Conservation (phyloP, 1,140 invertebrate species). For the Chrysoperla carnea region DNA sequence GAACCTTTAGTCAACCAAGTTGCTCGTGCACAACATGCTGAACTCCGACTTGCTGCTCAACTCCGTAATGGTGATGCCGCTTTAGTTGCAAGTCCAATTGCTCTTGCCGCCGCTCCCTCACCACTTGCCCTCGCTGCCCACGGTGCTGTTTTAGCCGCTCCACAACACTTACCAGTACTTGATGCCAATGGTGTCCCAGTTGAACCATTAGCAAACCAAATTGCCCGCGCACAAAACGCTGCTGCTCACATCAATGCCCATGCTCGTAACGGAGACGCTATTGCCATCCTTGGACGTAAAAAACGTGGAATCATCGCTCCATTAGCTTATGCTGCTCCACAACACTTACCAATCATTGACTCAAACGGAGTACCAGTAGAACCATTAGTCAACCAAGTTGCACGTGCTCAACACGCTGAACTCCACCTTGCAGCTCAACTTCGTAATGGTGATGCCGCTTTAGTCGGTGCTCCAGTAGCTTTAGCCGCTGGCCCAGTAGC, state of each 20-base stretch:
- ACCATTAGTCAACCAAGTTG: conserved; percentile 13
- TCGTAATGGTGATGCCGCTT: background rate
- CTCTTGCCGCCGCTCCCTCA: background rate
- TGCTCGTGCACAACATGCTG: no score
- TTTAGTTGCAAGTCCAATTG: no score
- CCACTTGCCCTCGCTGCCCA: background rate
- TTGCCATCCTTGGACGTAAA: background rate
- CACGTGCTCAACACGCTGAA: conserved; percentile 2
- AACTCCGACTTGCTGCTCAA: no score
- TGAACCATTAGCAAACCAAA: conserved; percentile 16
- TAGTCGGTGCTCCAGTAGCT: background rate
- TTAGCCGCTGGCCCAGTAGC: background rate
- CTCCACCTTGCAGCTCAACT: background rate
- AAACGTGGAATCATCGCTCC: background rate
- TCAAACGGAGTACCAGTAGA: conserved; percentile 22
- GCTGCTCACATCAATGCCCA: background rate
- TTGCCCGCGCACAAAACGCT: conserved; percentile 4
- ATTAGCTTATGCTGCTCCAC: background rate
- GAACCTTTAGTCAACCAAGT: no score
- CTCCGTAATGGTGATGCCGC: no score
- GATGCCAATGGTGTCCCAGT: conserved; percentile 23
- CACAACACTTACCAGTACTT: conserved; percentile 5
- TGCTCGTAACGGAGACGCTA: background rate
- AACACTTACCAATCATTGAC: background rate
- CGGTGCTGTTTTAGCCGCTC: background rate